Conservation (phyloP, 2,888 invertebrate species). For the Tineola bisselliella region DNA sequence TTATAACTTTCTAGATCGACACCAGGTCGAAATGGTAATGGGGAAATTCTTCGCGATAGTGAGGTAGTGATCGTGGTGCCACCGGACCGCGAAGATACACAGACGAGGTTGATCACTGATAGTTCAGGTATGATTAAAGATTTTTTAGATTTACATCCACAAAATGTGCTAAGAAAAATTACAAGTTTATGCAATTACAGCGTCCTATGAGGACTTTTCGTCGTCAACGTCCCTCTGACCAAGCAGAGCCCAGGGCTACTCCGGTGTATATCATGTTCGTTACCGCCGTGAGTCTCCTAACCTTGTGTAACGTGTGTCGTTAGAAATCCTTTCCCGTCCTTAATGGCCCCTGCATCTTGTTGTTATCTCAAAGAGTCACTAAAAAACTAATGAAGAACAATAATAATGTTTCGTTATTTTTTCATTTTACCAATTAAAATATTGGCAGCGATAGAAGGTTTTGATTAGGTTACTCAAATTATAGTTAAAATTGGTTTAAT, state of each 20-base stretch:
- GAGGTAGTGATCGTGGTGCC: slow-evolving; percentile 60
- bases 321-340: background rate
- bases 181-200: slow-evolving; percentile 57
- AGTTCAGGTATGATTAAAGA: slow-evolving; percentile 64
- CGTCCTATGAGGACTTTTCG: slow-evolving; percentile 77
- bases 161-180: background rate
- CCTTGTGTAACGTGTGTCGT: slow-evolving; percentile 7
- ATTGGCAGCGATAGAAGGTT: no score
- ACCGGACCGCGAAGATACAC: slow-evolving; percentile 59
- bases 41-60: slow-evolving; percentile 48
- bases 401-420: no score
- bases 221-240: slow-evolving; percentile 77
- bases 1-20: slow-evolving; percentile 35
- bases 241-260: slow-evolving; percentile 39
- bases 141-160: background rate
- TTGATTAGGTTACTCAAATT: no score
- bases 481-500: no score
- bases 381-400: background rate
- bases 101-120: slow-evolving; percentile 68
- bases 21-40: slow-evolving; percentile 42
- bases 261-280: slow-evolving; percentile 21
- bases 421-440: no score
- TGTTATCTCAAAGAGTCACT: background rate
- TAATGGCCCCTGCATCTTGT: background rate
- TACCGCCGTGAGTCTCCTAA: slow-evolving; percentile 57